Conservation (phyloP, 2,113 vertebrate genomes). For the Siphamia tubifer region DNA sequence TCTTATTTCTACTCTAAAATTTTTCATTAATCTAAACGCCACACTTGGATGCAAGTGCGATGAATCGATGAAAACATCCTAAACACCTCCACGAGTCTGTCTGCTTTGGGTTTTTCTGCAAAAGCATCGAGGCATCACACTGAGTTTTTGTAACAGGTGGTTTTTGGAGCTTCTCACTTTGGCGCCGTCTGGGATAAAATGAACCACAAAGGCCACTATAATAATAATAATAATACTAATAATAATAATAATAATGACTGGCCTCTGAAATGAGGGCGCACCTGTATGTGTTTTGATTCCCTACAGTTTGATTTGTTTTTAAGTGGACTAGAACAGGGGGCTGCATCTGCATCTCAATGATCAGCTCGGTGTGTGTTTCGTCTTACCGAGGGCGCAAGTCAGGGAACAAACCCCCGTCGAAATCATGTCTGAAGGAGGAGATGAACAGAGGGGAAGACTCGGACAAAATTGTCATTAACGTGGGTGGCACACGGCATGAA, state of each 20-base stretch:
- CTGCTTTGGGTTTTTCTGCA: background rate
- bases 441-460: constrained; percentile 94
- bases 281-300: constrained; percentile 14
- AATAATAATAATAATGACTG: too few species aligned
- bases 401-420: constrained; percentile 97
- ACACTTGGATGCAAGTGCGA: background rate
- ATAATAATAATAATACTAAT: too few species aligned
- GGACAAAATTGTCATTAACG: constrained; percentile 95
- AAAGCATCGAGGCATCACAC: background rate
- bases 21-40: too few species aligned
- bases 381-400: constrained; percentile 99
- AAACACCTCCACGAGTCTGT: background rate
- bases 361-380: constrained; percentile 99
- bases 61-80: background rate
- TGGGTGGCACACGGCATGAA: constrained; percentile 95
- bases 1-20: too few species aligned
- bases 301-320: background rate
- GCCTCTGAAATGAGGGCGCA: constrained; percentile 35
- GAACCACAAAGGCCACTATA: background rate
- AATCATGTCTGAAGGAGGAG: constrained; percentile 99
- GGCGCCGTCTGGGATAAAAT: background rate
- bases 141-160: constrained; percentile 70
- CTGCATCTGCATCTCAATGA: constrained; percentile 84
- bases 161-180: constrained; percentile 50
- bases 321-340: constrained; percentile 6